Percentiles rank a stretch among this genome's conserved stretches.
Evolutionary conservation across 2,888 invertebrate species (phyloP).

Genomic region (Erebia palarica): DNA sequence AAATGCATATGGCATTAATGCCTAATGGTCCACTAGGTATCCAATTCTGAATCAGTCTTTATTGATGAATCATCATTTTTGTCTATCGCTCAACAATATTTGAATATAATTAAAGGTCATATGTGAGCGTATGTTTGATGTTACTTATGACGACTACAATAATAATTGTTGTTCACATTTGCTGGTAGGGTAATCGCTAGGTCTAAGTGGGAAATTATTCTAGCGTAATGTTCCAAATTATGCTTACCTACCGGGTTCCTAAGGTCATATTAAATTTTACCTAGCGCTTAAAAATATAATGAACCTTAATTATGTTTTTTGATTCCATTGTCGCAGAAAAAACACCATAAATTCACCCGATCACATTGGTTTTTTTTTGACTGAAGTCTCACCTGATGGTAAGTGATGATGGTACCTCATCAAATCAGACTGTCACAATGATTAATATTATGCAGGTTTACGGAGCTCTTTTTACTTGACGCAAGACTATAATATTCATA

Average conservation of each 20-base stretch:
- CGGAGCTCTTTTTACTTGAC: no score
- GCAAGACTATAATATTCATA: no score
- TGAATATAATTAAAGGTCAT: constrained; percentile 27
- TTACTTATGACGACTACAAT: constrained; percentile 10
- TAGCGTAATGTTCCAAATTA: neutral
- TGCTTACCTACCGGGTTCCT: neutral
- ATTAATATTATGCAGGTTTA: no score
- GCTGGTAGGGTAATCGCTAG: constrained; percentile 8
- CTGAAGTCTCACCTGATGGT: no score
- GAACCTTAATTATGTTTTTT: no score
- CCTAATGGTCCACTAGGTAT: constrained; percentile 2
- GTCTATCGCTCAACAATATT: constrained; percentile 18
- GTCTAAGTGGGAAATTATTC: constrained; percentile 1
- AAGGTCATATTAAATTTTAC: neutral
- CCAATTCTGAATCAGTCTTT: constrained; percentile 23
- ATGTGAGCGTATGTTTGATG: constrained; percentile 9
- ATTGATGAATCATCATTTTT: constrained; percentile 32
- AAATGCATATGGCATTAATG: constrained; percentile 2
- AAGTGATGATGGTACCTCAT: no score
- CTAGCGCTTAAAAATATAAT: no score
- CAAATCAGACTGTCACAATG: no score
- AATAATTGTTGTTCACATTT: constrained; percentile 9
- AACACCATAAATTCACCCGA: no score
- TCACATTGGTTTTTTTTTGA: no score
- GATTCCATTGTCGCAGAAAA: no score